Conservation (phyloP, 1,140 invertebrate genomes). For the Drosophila serrata region DNA sequence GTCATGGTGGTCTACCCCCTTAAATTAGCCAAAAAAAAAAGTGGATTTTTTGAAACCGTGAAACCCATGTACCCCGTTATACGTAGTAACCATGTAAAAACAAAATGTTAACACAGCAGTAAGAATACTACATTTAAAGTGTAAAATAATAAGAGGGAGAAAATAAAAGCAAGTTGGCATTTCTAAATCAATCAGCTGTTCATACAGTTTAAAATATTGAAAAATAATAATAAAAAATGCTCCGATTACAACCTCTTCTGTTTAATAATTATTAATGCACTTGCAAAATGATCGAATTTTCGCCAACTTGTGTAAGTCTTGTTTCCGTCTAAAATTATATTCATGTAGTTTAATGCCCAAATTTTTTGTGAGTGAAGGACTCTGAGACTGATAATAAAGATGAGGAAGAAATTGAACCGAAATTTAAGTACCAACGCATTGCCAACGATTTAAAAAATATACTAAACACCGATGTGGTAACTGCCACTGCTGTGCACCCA, state of each 20-base stretch:
- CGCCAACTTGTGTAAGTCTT: background rate
- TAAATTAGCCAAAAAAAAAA: too few species aligned
- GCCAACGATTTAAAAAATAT: constrained; percentile 95
- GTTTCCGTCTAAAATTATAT: background rate
- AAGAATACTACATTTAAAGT: background rate
- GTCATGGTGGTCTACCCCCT: too few species aligned
- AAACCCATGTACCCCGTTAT: too few species aligned
- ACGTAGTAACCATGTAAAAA: too few species aligned
- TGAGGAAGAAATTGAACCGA: constrained; percentile 92
- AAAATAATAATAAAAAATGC: background rate
- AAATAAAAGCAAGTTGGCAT: background rate
- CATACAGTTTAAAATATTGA: background rate
- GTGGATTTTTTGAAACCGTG: too few species aligned
- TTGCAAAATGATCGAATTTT: background rate
- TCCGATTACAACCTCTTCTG: background rate
- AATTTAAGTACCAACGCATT: constrained; percentile 96
- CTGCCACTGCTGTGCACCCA: constrained; percentile 95
- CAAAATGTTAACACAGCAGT: background rate
- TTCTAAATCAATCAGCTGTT: constrained; percentile 1
- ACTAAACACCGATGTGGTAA: constrained; percentile 93
- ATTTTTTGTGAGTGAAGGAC: constrained; percentile 21
- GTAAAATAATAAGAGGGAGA: background rate
- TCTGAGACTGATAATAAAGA: constrained; percentile 44
- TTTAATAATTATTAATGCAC: background rate
- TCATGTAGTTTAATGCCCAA: too few species aligned